These are phyloP conservation scores for Phallusia fumigata DNA, from an alignment of 23 tunicate genomes.

Conservation along the genomic window DNA sequence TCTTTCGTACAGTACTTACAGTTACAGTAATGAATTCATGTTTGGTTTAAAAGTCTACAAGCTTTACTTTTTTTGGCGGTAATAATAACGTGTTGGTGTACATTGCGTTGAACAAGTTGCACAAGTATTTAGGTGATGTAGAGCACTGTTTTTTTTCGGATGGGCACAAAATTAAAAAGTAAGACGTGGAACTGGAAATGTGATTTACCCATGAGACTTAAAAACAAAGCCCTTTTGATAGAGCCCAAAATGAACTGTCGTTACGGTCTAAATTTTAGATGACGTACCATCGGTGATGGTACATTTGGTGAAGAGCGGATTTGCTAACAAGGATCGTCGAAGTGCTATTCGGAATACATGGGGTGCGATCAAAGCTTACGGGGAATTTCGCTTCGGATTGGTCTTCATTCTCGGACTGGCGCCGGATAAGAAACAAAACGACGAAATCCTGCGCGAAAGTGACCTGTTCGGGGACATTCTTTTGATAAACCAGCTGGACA, in stretches of 20 bases:
- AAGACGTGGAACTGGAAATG: too few relatives aligned
- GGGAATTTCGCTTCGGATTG: not conserved
- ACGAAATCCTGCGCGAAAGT: constrained; percentile 6
- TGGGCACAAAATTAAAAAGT: too few relatives aligned
- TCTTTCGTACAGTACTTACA: too few relatives aligned
- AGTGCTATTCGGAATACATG: constrained; percentile 29
- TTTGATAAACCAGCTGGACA: constrained; percentile 9
- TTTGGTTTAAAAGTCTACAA: too few relatives aligned
- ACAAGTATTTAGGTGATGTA: too few relatives aligned
- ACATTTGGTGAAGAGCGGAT: not conserved
- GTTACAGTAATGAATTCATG: too few relatives aligned
- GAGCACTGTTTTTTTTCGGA: too few relatives aligned
- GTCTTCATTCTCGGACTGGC: constrained; percentile 21
- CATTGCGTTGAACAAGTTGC: too few relatives aligned
- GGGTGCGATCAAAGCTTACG: constrained; percentile 4
- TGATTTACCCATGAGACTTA: too few relatives aligned
- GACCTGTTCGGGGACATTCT: constrained; percentile 17
- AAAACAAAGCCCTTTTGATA: not conserved
- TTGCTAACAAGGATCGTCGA: constrained; percentile 24
- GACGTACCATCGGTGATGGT: not conserved
- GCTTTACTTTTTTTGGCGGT: too few relatives aligned
- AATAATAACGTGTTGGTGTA: too few relatives aligned
- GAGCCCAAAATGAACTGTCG: not conserved
- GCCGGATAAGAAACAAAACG: not conserved
- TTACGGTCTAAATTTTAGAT: not conserved